Conservation (phyloP, 2,888 invertebrate genomes). For the Caenorhabditis afra region DNA sequence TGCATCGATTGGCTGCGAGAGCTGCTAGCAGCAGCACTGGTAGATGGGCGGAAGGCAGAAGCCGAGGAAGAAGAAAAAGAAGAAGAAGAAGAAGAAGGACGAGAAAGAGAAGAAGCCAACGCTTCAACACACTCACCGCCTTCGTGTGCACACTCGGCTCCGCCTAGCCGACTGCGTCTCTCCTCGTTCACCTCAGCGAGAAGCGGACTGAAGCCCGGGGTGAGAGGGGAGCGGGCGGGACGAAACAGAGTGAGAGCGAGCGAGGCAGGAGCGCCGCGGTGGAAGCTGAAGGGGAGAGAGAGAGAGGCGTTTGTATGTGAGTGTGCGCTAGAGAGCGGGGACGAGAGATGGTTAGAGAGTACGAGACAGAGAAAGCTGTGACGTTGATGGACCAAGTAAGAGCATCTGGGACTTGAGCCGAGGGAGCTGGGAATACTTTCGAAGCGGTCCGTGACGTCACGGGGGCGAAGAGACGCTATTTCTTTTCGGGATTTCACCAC, state of each 20-base stretch:
- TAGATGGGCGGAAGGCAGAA: conserved; percentile 15
- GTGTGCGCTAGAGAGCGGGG: background rate
- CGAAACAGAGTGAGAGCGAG: conserved; percentile 9
- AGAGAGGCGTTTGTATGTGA: conserved; percentile 1
- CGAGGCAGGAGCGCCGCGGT: conserved; percentile 5
- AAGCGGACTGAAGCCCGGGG: conserved; percentile 33
- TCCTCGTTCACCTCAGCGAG: background rate
- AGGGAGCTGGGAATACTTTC: background rate
- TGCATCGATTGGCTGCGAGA: conserved; percentile 43
- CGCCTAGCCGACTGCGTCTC: conserved; percentile 20
- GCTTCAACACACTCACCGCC: conserved; percentile 20
- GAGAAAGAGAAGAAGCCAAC: conserved; percentile 14
- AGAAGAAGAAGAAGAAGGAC: background rate
- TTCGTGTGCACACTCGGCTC: conserved; percentile 30
- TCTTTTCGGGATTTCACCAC: too few relatives aligned
- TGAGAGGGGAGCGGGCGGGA: conserved; percentile 26
- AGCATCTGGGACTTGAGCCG: conserved; percentile 26
- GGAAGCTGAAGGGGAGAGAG: conserved; percentile 22
- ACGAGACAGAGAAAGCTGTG: conserved; percentile 10
- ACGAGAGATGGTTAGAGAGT: too few relatives aligned
- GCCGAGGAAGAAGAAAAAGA: conserved; percentile 37
- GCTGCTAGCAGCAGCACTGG: too few relatives aligned
- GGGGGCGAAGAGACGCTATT: conserved; percentile 10
- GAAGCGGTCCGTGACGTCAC: too few relatives aligned
- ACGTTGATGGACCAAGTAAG: conserved; percentile 58